Percentiles rank a stretch among this genome's conserved stretches.
These are phyloP conservation scores for Sussaba pulchella DNA, from an alignment of 2,888 invertebrate species.

Conservation along the genomic window DNA sequence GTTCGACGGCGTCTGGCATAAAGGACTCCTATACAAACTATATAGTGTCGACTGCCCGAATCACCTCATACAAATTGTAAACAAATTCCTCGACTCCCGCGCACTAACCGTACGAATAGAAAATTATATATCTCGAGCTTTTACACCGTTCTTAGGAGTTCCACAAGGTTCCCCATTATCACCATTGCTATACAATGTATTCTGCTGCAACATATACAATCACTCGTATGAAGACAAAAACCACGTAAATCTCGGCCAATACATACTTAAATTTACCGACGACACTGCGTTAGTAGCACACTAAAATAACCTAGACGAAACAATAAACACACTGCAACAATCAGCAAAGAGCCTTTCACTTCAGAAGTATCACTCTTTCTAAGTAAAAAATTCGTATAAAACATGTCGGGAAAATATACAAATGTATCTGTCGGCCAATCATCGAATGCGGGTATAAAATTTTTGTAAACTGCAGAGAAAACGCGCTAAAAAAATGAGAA, in stretches of 20 bases:
- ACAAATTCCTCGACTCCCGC: constrained; percentile 14
- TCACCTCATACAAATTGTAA: background rate
- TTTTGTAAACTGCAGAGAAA: too few relatives aligned
- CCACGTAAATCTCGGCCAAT: constrained; percentile 18
- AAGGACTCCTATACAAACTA: constrained; percentile 7
- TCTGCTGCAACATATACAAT: constrained; percentile 36
- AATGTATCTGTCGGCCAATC: constrained; percentile 17
- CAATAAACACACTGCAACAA: constrained; percentile 13
- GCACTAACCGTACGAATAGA: background rate
- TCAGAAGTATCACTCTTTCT: constrained; percentile 28
- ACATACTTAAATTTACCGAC: constrained; percentile 33
- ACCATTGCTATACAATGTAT: constrained; percentile 40
- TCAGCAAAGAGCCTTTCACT: constrained; percentile 8
- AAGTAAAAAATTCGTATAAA: constrained; percentile 3
- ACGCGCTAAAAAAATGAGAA: constrained; percentile 20
- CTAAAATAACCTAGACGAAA: background rate
- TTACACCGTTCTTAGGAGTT: constrained; percentile 30
- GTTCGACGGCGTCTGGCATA: constrained; percentile 35
- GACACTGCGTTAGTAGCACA: constrained; percentile 27
- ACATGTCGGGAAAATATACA: constrained; percentile 35
- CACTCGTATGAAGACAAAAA: background rate
- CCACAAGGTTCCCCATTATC: constrained; percentile 41
- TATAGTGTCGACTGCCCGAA: background rate
- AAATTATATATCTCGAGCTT: background rate
- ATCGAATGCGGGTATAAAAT: background rate